Evolutionary conservation across 1,140 invertebrate genomes (phyloP), one percentile per base, ranked within the genome.

Genomic region (Drosophila kurseongensis): DNA sequence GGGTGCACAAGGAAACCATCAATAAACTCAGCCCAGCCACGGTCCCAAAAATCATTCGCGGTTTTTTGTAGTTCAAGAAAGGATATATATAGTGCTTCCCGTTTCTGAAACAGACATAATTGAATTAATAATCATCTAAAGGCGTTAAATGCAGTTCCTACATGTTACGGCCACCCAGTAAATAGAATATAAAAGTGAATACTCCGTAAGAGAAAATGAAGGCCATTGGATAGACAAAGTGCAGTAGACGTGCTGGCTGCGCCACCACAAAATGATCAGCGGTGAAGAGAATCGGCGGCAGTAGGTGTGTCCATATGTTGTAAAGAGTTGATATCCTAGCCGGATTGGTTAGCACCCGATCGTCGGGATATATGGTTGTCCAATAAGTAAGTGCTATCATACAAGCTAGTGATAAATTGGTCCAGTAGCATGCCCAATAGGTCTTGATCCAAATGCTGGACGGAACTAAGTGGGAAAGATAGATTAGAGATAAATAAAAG

Each of bases 101-200:
- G 4, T 23, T 42, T 1, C 81, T 85, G 14, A 13, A 38, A 29
- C 5, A 32, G 6, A 1, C 5, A 42, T 8, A 2, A 50, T 8
- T 5, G 9, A 13, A n/a, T 44, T 18, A 44, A 44, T 10, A 18
- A 4, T 44, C 0, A 2, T 10, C 5, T 18, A 5, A 44, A 44
- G 42, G 42, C 6, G 7, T 14, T 1, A 3, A 51, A 5, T 12
- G 0, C 5, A 35, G 4, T 18, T 1, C 91, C 72, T 93, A 94
- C 93, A 92, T 93, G 77, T 95, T 94, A 1, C 93, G 93, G 27
- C 96, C 96, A 16, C 96, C 97, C 14, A 93, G 93, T 0, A 89
- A 32, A 86, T 95, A 96, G 85, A 97, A 97, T 14, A 96, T 91
- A 1, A 95, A 60, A 2, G 94, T 94, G 86, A 97, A 97, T 9